Percentiles rank a stretch among this genome's conserved stretches.
Evolutionary conservation across 2,888 invertebrate genomes (phyloP).

Genomic region (Limenitis camilla): DNA sequence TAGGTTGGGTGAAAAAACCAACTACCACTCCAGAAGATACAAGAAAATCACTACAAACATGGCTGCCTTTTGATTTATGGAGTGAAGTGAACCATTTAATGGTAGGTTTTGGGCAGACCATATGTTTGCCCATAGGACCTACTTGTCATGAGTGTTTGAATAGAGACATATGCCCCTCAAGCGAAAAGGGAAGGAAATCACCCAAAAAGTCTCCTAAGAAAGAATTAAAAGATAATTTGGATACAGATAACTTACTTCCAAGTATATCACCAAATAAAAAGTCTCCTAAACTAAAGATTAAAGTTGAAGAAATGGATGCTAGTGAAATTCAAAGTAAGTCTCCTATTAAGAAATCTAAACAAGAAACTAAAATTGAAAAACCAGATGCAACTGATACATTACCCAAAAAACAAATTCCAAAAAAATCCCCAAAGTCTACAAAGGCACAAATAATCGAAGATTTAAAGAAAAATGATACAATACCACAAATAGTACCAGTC

Average conservation of each 20-base stretch:
- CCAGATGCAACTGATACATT: conserved; percentile 13
- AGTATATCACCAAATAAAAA: conserved; percentile 22
- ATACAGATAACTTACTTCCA: not conserved
- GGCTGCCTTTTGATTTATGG: conserved; percentile 92
- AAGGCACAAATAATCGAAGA: not conserved
- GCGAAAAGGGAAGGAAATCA: conserved; percentile 52
- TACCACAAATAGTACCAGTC: not conserved
- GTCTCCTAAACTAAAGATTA: conserved; percentile 1
- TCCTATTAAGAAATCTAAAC: conserved; percentile 15
- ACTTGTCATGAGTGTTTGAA: conserved; percentile 90
- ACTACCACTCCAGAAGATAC: conserved; percentile 93
- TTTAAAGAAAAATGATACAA: not conserved
- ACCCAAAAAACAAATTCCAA: conserved; percentile 7
- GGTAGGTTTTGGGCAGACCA: conserved; percentile 98
- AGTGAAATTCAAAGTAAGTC: not conserved
- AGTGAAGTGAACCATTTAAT: conserved; percentile 90
- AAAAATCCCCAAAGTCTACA: not conserved
- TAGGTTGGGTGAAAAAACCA: conserved; percentile 86
- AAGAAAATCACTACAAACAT: conserved; percentile 85
- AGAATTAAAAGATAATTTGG: not conserved
- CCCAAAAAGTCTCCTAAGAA: conserved; percentile 46
- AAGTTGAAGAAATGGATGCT: not conserved
- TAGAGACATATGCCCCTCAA: conserved; percentile 84
- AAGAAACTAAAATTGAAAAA: conserved; percentile 29
- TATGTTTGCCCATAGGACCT: conserved; percentile 88